phyloP scores from a whole-genome alignment of 2,888 invertebrate species.

The Linnaemya tessellans region DNA sequence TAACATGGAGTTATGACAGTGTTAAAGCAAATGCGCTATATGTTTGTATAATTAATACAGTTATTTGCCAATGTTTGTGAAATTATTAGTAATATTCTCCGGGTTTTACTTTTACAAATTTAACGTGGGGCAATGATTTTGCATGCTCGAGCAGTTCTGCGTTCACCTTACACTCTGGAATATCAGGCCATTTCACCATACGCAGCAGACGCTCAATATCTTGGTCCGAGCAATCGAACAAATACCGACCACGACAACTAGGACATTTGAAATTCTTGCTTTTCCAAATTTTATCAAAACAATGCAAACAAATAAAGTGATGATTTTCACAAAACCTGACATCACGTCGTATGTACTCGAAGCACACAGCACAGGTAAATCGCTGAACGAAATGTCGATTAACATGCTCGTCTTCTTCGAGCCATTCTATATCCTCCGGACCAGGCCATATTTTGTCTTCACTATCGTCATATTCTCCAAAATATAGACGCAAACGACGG shows the following conservation, averaged over 20 bases:
- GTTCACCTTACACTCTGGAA: neutral
- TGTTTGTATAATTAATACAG: too few species aligned
- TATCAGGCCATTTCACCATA: conserved; percentile 72
- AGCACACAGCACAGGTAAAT: conserved; percentile 74
- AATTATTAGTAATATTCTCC: neutral
- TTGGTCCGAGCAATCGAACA: conserved; percentile 72
- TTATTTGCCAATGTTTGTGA: neutral
- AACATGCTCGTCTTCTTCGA: conserved; percentile 59
- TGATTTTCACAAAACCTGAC: conserved; percentile 74
- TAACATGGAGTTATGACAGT: too few species aligned
- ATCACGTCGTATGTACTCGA: conserved; percentile 73
- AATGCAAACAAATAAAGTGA: conserved; percentile 73
- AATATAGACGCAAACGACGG: conserved; percentile 69
- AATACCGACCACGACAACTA: conserved; percentile 72
- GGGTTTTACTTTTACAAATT: conserved; percentile 6
- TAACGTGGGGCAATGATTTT: neutral
- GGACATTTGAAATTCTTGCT: conserved; percentile 71
- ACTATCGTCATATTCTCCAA: conserved; percentile 72
- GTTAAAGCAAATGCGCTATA: too few species aligned
- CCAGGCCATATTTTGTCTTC: conserved; percentile 65
- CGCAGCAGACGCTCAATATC: conserved; percentile 70
- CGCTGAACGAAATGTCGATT: conserved; percentile 66
- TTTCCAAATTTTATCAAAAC: conserved; percentile 61
- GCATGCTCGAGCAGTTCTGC: neutral
- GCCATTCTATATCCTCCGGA: conserved; percentile 56